These are phyloP conservation scores for Dryadula phaetusa DNA, from an alignment of 2,888 invertebrate genomes.

Conservation along the genomic window DNA sequence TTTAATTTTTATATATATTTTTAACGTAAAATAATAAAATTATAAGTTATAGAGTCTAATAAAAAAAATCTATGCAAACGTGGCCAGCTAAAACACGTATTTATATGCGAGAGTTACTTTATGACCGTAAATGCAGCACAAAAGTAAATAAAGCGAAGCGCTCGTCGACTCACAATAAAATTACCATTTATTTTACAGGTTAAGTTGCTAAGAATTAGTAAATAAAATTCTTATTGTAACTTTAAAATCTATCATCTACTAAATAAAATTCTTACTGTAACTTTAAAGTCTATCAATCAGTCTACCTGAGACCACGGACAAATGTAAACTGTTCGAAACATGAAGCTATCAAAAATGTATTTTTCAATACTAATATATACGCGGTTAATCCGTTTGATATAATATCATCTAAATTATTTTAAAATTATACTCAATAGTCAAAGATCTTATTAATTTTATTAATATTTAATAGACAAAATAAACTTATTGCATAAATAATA, in stretches of 20 bases:
- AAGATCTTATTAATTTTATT: no score
- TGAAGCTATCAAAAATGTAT: no score
- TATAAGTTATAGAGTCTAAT: not conserved
- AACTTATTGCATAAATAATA: no score
- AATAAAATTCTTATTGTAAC: slow-evolving; percentile 44
- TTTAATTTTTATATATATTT: not conserved
- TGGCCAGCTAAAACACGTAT: slow-evolving; percentile 16
- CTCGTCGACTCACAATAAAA: slow-evolving; percentile 45
- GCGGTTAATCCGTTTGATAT: no score
- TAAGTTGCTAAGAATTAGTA: slow-evolving; percentile 42
- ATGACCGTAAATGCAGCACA: slow-evolving; percentile 36
- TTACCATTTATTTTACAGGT: slow-evolving; percentile 42
- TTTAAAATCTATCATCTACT: slow-evolving; percentile 34
- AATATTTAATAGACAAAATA: no score
- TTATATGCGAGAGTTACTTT: slow-evolving; percentile 27
- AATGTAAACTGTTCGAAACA: no score
- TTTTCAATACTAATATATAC: no score
- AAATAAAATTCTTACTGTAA: slow-evolving; percentile 44
- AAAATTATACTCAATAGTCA: no score
- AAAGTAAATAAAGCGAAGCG: slow-evolving; percentile 42
- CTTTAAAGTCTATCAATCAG: no score
- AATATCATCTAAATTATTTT: no score
- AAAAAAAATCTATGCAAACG: slow-evolving; percentile 6
- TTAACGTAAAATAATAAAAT: not conserved
- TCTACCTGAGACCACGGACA: no score